phyloP scores from a whole-genome alignment of 2,797 vertebrate species.

The Urocyon cinereoargenteus region DNA sequence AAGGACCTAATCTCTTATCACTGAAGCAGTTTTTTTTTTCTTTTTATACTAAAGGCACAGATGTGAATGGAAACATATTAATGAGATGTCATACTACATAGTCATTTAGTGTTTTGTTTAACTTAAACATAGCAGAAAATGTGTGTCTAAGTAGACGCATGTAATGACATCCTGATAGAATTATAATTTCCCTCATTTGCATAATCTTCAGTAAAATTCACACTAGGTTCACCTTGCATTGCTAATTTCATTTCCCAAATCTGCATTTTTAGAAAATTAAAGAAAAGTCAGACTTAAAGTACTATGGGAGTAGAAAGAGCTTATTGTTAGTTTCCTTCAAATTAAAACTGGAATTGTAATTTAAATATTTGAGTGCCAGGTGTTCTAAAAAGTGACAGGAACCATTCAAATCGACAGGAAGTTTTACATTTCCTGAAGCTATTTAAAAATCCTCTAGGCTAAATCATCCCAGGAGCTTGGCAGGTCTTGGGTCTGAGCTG shows the following conservation, averaged over 20 bases:
- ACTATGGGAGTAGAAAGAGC: neutral
- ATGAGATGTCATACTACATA: slow-evolving; percentile 92
- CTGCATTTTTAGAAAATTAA: slow-evolving; percentile 78
- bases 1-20: slow-evolving; percentile 97
- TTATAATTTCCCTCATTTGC: slow-evolving; percentile 88
- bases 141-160: slow-evolving; percentile 89
- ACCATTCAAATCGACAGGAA: slow-evolving; percentile 31
- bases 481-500: neutral
- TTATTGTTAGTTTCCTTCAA: slow-evolving; percentile 63
- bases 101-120: slow-evolving; percentile 92
- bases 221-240: slow-evolving; percentile 86
- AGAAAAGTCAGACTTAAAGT: slow-evolving; percentile 67
- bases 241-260: slow-evolving; percentile 80
- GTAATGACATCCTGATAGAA: slow-evolving; percentile 89
- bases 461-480: neutral
- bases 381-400: slow-evolving; percentile 67
- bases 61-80: slow-evolving; percentile 95
- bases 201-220: slow-evolving; percentile 88
- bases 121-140: slow-evolving; percentile 93
- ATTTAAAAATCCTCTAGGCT: slow-evolving; percentile 42
- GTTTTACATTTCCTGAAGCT: slow-evolving; percentile 52
- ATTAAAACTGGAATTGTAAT: slow-evolving; percentile 69
- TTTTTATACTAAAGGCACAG: slow-evolving; percentile 93
- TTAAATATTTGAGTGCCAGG: slow-evolving; percentile 76
- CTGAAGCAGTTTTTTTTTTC: slow-evolving; percentile 92